phyloP scores from a whole-genome alignment of 2,797 vertebrate species.

The Lophura swinhoii region DNA sequence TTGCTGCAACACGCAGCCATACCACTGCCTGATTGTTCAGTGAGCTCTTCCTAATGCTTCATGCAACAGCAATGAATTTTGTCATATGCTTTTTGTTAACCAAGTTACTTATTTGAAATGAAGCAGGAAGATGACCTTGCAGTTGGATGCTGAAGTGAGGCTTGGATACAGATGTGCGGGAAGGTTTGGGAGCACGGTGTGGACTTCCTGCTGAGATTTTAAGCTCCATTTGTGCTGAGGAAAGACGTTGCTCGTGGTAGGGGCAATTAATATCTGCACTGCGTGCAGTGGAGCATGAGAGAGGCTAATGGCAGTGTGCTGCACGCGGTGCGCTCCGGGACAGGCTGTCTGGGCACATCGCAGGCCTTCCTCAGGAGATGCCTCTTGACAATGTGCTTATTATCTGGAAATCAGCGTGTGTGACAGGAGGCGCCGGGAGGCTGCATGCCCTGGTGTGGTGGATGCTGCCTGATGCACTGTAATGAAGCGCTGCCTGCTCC shows the following conservation, averaged over 20 bases:
- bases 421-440: constrained; percentile 32
- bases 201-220: neutral
- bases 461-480: neutral
- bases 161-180: neutral
- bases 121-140: neutral
- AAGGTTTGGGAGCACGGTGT: neutral
- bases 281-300: neutral
- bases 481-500: neutral
- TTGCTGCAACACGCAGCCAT: neutral
- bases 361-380: constrained; percentile 24
- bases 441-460: neutral
- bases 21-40: neutral
- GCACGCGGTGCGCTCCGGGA: neutral
- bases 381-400: constrained; percentile 7
- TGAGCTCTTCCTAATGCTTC: neutral
- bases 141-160: neutral
- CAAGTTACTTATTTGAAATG: neutral
- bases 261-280: neutral
- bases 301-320: neutral
- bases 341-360: constrained; percentile 10
- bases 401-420: constrained; percentile 18
- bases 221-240: neutral
- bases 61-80: neutral
- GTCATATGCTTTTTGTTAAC: constrained; percentile 3
- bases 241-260: neutral